Evolutionary conservation across 2,888 invertebrate genomes (phyloP).

Genomic region (Drosophila prostipennis): DNA sequence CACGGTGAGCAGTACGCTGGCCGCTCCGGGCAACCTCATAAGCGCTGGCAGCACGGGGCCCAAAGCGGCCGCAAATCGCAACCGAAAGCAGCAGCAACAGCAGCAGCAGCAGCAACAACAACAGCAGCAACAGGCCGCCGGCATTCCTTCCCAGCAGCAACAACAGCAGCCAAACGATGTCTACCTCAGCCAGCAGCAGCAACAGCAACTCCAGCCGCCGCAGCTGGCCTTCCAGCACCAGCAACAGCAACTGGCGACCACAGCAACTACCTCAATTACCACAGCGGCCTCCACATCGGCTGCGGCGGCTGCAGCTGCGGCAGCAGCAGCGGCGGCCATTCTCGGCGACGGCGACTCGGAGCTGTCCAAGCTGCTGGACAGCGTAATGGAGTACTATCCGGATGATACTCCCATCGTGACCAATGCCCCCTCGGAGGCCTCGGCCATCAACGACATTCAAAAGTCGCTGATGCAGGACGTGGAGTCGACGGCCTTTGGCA

Average conservation of each 20-base stretch:
- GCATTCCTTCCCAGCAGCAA: slow-evolving; percentile 53
- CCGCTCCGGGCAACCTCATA: slow-evolving; percentile 70
- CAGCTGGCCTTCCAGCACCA: slow-evolving; percentile 71
- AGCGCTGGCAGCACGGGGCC: slow-evolving; percentile 71
- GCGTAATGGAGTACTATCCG: slow-evolving; percentile 92
- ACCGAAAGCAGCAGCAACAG: slow-evolving; percentile 84
- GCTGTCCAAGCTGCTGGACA: slow-evolving; percentile 93
- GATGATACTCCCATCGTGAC: slow-evolving; percentile 84
- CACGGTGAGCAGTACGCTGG: slow-evolving; percentile 68
- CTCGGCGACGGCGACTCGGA: slow-evolving; percentile 86
- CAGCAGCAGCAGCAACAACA: slow-evolving; percentile 85
- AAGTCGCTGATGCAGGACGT: slow-evolving; percentile 95
- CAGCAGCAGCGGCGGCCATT: slow-evolving; percentile 54
- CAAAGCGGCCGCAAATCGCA: slow-evolving; percentile 82
- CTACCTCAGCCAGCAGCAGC: slow-evolving; percentile 83
- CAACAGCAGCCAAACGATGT: slow-evolving; percentile 82
- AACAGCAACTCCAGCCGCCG: slow-evolving; percentile 69
- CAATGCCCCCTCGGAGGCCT: slow-evolving; percentile 73
- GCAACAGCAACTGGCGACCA: slow-evolving; percentile 64
- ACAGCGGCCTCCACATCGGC: slow-evolving; percentile 73
- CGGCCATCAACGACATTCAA: slow-evolving; percentile 94
- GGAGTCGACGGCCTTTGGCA: slow-evolving; percentile 86
- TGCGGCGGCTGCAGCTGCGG: slow-evolving; percentile 67
- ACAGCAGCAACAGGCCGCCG: slow-evolving; percentile 77
- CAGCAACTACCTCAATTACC: slow-evolving; percentile 83